These are phyloP conservation scores for Sebastes aleutianus DNA, from an alignment of 2,797 vertebrate species.

Conservation along the genomic window DNA sequence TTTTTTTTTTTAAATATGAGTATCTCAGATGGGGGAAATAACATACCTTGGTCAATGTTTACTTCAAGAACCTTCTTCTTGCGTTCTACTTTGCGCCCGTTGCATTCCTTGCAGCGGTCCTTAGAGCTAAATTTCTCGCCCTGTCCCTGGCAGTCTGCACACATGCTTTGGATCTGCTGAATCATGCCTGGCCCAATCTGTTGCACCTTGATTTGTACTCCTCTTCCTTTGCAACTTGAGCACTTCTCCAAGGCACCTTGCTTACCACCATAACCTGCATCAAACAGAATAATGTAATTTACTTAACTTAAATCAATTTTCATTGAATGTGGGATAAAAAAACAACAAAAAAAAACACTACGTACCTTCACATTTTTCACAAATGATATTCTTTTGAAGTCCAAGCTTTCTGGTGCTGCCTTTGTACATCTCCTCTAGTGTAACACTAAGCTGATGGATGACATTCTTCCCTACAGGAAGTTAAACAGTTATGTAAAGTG, in stretches of 20 bases:
- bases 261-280: constrained; percentile 91
- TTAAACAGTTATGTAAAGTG: background rate
- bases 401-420: constrained; percentile 92
- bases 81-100: constrained; percentile 91
- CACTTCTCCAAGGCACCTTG: constrained; percentile 94
- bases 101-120: constrained; percentile 93
- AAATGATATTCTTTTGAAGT: constrained; percentile 95
- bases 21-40: background rate
- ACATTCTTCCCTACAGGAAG: constrained; percentile 89
- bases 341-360: background rate
- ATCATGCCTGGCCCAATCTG: constrained; percentile 98
- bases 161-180: constrained; percentile 96
- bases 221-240: constrained; percentile 91
- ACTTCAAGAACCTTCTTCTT: constrained; percentile 98
- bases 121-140: constrained; percentile 92
- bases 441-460: constrained; percentile 90
- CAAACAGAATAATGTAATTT: background rate
- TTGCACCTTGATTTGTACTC: constrained; percentile 90
- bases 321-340: background rate
- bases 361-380: constrained; percentile 94
- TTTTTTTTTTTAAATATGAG: background rate
- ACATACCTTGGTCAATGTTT: constrained; percentile 92
- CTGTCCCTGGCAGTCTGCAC: constrained; percentile 93
- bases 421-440: constrained; percentile 93
- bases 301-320: background rate